Evolutionary conservation across 2,888 invertebrate species (phyloP).

Genomic region (Perizoma flavofasciatum): DNA sequence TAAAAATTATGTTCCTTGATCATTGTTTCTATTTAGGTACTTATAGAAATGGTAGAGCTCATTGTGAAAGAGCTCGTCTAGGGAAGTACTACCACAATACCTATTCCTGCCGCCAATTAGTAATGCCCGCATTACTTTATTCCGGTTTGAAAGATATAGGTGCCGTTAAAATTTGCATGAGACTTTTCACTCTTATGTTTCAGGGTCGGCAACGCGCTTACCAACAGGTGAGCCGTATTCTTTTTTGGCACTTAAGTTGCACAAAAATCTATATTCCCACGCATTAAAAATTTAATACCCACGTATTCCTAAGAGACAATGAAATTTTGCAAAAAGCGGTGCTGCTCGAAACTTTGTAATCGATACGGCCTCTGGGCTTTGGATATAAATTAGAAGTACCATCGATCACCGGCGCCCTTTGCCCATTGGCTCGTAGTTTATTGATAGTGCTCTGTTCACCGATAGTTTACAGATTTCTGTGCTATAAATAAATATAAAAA

Average conservation of each 20-base stretch:
- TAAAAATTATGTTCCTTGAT: too few relatives aligned
- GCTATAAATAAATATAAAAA: slow-evolving; percentile 45
- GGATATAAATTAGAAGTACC: slow-evolving; percentile 81
- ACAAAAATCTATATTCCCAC: slow-evolving; percentile 24
- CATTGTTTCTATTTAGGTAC: too few relatives aligned
- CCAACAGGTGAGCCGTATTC: too few relatives aligned
- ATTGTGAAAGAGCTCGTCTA: too few relatives aligned
- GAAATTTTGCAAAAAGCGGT: slow-evolving; percentile 74
- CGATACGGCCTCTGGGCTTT: slow-evolving; percentile 83
- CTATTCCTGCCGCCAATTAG: too few relatives aligned
- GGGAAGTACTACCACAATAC: too few relatives aligned
- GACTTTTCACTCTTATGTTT: too few relatives aligned
- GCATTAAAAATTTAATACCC: slow-evolving; percentile 31
- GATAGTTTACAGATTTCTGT: slow-evolving; percentile 61
- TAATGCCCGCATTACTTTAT: too few relatives aligned
- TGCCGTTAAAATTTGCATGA: too few relatives aligned
- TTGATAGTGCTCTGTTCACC: slow-evolving; percentile 76
- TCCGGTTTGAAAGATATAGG: too few relatives aligned
- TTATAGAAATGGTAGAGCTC: too few relatives aligned
- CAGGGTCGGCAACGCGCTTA: too few relatives aligned
- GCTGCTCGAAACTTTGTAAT: slow-evolving; percentile 73
- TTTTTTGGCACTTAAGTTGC: background rate
- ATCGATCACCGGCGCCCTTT: slow-evolving; percentile 81
- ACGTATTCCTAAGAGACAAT: slow-evolving; percentile 57
- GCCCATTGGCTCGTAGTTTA: slow-evolving; percentile 80